Evolutionary conservation across 1,140 invertebrate genomes (phyloP).

Genomic region (Caerostris extrusa): DNA sequence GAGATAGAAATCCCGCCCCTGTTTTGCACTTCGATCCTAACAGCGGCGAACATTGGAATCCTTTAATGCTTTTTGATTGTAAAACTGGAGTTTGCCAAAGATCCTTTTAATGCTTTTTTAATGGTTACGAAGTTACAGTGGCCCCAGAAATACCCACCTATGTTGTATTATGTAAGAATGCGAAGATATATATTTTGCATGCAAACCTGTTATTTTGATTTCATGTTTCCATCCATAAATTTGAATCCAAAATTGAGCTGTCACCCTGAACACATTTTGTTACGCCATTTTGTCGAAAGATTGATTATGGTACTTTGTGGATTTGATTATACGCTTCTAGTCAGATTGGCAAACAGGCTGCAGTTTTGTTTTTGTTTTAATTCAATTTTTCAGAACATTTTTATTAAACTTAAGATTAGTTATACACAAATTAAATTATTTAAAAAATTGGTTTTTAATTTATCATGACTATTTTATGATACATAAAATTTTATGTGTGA

Average conservation of each 20-base stretch:
- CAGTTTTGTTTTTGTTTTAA: too few species aligned
- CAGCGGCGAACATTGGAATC: slow-evolving; percentile 16
- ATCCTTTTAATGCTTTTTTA: slow-evolving; percentile 50
- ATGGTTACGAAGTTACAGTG: background rate
- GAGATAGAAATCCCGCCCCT: slow-evolving; percentile 29
- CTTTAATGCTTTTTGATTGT: slow-evolving; percentile 62
- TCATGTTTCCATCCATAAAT: slow-evolving; percentile 20
- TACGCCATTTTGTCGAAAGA: background rate
- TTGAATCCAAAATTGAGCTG: background rate
- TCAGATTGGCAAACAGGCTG: background rate
- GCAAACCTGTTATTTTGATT: background rate
- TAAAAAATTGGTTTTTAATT: too few species aligned
- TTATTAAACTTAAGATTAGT: too few species aligned
- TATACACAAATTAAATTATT: too few species aligned
- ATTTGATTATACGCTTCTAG: background rate
- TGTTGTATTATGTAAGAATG: background rate
- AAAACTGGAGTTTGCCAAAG: background rate
- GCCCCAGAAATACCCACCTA: background rate
- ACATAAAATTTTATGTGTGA: too few species aligned
- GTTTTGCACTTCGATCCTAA: slow-evolving; percentile 9
- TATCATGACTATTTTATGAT: too few species aligned
- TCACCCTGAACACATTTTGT: background rate
- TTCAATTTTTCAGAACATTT: too few species aligned
- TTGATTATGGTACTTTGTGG: background rate
- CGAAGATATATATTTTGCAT: background rate